Conservation (phyloP, 1,140 invertebrate species). For the Pogonognathellus flavescens region DNA sequence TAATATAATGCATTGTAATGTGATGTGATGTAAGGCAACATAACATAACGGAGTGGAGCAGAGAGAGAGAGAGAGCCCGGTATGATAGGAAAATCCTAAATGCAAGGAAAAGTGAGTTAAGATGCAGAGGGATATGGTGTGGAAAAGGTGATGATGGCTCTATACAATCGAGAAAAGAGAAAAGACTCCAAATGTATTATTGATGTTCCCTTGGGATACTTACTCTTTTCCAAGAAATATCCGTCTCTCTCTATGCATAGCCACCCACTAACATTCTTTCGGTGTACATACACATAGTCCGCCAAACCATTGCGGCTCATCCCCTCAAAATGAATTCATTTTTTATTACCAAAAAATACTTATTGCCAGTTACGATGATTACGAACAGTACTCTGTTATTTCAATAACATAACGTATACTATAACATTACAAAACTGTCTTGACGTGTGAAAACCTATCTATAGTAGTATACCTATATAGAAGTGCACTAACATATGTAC, state of each 20-base stretch:
- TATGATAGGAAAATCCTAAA: constrained; percentile 9
- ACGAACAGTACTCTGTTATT: too few relatives aligned
- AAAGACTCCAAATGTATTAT: constrained; percentile 42
- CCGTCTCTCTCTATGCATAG: not conserved
- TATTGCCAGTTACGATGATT: too few relatives aligned
- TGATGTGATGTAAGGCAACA: not conserved
- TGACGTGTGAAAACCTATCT: too few relatives aligned
- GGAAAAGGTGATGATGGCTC: constrained; percentile 54
- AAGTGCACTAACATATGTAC: too few relatives aligned
- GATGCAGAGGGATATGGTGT: constrained; percentile 37
- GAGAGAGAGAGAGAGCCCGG: too few relatives aligned
- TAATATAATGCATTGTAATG: constrained; percentile 11
- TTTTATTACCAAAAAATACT: not conserved
- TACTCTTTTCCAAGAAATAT: not conserved
- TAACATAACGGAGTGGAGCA: not conserved
- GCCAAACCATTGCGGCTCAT: too few relatives aligned
- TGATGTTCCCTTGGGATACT: constrained; percentile 32
- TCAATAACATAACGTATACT: too few relatives aligned
- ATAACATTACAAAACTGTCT: too few relatives aligned
- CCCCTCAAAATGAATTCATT: not conserved
- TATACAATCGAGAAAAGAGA: constrained; percentile 22
- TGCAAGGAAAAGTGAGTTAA: not conserved
- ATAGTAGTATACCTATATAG: too few relatives aligned
- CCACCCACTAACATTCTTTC: not conserved
- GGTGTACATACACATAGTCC: too few relatives aligned